Conservation (phyloP, 2,888 invertebrate species). For the Luperina testacea region DNA sequence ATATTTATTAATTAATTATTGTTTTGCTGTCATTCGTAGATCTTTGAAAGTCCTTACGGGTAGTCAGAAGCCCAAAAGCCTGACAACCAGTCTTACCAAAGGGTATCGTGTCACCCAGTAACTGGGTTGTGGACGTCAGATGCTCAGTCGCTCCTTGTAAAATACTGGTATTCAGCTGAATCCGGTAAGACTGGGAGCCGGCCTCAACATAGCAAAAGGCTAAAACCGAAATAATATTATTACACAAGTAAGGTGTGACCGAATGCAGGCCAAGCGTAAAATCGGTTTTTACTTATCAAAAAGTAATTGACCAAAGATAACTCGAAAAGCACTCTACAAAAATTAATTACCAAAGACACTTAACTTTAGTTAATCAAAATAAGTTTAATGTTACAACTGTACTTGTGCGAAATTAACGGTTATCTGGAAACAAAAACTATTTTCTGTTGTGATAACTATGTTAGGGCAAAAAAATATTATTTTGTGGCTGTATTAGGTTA, state of each 20-base stretch:
- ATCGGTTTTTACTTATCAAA: slow-evolving; percentile 10
- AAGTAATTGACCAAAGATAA: slow-evolving; percentile 4
- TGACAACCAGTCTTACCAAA: neutral
- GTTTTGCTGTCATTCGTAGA: neutral
- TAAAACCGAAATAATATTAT: neutral
- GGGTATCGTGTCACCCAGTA: neutral
- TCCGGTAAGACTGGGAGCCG: neutral
- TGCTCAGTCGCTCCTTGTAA: neutral
- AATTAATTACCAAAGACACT: slow-evolving; percentile 40
- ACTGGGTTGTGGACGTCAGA: neutral
- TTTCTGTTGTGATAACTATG: neutral
- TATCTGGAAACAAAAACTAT: neutral
- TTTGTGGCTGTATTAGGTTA: neutral
- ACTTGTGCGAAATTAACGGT: neutral
- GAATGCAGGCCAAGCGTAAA: neutral
- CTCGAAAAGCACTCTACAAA: slow-evolving; percentile 5
- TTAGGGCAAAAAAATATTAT: neutral
- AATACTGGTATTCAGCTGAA: neutral
- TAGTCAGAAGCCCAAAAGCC: neutral
- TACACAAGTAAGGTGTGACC: neutral
- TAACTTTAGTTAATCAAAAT: slow-evolving; percentile 43
- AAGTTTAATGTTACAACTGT: neutral
- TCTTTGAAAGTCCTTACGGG: neutral
- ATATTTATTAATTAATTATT: neutral
- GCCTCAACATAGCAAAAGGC: neutral